Conservation (phyloP, 2,888 invertebrate genomes). For the Sarcophaga variegata region DNA sequence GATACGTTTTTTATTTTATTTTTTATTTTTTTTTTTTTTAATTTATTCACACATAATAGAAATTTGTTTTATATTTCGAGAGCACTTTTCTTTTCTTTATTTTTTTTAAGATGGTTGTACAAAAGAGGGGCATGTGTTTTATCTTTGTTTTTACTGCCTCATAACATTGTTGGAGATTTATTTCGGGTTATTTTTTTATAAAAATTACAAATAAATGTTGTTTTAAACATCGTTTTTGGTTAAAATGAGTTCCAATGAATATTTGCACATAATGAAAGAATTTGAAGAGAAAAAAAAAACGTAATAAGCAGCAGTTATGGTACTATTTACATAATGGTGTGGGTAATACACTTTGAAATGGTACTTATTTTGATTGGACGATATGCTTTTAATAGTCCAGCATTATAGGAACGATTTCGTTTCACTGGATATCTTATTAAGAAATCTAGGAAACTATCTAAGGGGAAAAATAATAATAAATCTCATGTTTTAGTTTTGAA, state of each 20-base stretch:
- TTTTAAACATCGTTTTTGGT: background rate
- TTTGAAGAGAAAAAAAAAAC: background rate
- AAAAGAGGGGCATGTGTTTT: background rate
- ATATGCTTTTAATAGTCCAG: too few species aligned
- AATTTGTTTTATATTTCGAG: slow-evolving; percentile 28
- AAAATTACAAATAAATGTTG: background rate
- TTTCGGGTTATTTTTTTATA: background rate
- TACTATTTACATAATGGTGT: background rate
- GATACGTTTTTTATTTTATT: background rate
- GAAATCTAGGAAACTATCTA: too few species aligned
- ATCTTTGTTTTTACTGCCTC: background rate
- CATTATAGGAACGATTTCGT: too few species aligned
- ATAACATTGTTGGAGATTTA: slow-evolving; percentile 32
- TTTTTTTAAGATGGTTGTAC: background rate
- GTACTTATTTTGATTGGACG: too few species aligned
- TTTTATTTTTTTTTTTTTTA: slow-evolving; percentile 20
- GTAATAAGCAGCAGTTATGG: background rate
- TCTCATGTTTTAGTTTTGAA: too few species aligned
- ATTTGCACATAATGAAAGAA: background rate
- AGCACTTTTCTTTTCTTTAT: background rate
- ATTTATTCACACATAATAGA: slow-evolving; percentile 17
- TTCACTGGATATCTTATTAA: too few species aligned
- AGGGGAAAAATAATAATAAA: too few species aligned
- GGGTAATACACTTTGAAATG: too few species aligned
- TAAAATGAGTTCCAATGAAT: background rate